Evolutionary conservation across 2,888 invertebrate species (phyloP).

Genomic region (Hirtodrosophila alboralis): DNA sequence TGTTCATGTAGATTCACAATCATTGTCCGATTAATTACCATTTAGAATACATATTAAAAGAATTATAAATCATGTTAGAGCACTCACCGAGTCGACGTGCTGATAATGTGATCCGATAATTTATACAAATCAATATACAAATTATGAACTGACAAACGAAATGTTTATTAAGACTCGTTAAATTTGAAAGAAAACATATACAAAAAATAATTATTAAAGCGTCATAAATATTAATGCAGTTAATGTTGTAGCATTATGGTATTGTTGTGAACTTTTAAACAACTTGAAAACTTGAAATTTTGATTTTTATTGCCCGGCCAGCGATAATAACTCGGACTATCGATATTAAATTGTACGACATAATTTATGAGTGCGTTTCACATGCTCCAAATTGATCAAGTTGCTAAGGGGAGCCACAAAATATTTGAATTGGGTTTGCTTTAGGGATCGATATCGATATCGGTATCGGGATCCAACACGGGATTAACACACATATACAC

Average conservation of each 20-base stretch:
- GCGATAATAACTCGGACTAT: constrained; percentile 50
- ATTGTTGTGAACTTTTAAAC: constrained; percentile 46
- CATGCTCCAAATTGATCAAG: constrained; percentile 11
- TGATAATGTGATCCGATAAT: constrained; percentile 33
- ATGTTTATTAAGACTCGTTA: constrained; percentile 68
- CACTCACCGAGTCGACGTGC: constrained; percentile 53
- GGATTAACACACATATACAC: constrained; percentile 18
- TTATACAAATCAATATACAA: constrained; percentile 52
- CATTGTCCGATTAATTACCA: constrained; percentile 2
- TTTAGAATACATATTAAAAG: constrained; percentile 4
- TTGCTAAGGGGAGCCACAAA: background rate
- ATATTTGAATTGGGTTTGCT: background rate
- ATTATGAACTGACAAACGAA: constrained; percentile 49
- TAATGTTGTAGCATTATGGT: constrained; percentile 15
- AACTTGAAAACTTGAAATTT: constrained; percentile 48
- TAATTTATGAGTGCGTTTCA: constrained; percentile 49
- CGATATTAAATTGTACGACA: constrained; percentile 49
- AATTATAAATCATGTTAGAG: constrained; percentile 11
- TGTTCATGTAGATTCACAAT: constrained; percentile 12
- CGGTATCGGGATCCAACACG: constrained; percentile 10
- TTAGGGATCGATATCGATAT: background rate
- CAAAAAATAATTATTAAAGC: constrained; percentile 20
- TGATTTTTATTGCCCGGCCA: constrained; percentile 51
- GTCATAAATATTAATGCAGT: constrained; percentile 55
- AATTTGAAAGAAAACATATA: constrained; percentile 39